Conservation (phyloP, 2,113 vertebrate genomes). For the Protobothrops flavoviridis region DNA sequence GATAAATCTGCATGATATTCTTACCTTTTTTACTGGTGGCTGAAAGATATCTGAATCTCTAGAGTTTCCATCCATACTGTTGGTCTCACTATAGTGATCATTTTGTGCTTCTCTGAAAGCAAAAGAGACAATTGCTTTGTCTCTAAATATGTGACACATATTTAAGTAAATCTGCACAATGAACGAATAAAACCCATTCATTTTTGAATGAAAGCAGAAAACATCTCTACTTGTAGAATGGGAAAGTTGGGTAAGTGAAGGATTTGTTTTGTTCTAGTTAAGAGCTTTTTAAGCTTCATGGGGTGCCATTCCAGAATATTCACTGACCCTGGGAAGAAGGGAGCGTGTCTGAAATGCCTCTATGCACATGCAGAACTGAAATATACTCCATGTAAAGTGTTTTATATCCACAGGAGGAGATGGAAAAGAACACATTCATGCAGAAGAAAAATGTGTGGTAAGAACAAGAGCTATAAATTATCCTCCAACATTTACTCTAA, state of each 20-base stretch:
- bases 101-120: conserved; percentile 83
- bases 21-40: conserved; percentile 92
- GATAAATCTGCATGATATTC: background rate
- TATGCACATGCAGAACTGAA: no score
- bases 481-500: background rate
- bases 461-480: background rate
- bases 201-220: background rate
- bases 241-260: background rate
- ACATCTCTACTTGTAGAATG: background rate
- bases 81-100: conserved; percentile 89
- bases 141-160: background rate
- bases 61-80: conserved; percentile 88
- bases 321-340: background rate
- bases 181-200: background rate
- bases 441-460: background rate
- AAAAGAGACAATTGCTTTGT: background rate
- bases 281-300: background rate
- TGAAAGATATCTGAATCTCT: conserved; percentile 94
- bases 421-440: background rate
- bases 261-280: background rate
- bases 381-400: no score
- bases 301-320: background rate
- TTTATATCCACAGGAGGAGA: background rate
- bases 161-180: background rate
- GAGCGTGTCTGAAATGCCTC: background rate